Conservation (phyloP, 2,113 vertebrate species). For the Barnardius zonarius region DNA sequence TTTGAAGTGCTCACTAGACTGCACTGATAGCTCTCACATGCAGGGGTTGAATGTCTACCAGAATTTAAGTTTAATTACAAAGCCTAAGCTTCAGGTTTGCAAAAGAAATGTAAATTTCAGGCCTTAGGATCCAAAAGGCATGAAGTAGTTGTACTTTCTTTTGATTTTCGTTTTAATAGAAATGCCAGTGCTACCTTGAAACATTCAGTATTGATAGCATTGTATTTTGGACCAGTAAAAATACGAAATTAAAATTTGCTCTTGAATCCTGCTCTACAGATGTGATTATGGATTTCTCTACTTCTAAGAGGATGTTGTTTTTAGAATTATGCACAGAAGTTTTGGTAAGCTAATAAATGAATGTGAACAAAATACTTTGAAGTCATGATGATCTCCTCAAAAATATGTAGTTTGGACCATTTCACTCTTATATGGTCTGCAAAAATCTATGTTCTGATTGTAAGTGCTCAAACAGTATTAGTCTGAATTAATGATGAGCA, state of each 20-base stretch:
- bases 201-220: background rate
- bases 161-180: background rate
- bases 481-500: background rate
- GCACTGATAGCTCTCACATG: background rate
- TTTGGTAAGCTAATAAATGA: background rate
- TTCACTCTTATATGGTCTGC: background rate
- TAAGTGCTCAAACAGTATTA: background rate
- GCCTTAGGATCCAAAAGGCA: background rate
- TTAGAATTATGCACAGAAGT: background rate
- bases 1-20: background rate
- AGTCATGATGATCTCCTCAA: background rate
- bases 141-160: background rate
- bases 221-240: background rate
- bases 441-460: background rate
- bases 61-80: background rate
- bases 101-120: background rate
- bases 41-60: background rate
- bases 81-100: background rate
- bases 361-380: background rate
- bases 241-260: background rate
- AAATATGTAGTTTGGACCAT: background rate
- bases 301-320: background rate
- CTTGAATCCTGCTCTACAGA: background rate
- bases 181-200: background rate
- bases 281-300: background rate